Base-by-base conservation (phyloP, 2,113 vertebrate genomes). In the Clarias gariepinus region DNA sequence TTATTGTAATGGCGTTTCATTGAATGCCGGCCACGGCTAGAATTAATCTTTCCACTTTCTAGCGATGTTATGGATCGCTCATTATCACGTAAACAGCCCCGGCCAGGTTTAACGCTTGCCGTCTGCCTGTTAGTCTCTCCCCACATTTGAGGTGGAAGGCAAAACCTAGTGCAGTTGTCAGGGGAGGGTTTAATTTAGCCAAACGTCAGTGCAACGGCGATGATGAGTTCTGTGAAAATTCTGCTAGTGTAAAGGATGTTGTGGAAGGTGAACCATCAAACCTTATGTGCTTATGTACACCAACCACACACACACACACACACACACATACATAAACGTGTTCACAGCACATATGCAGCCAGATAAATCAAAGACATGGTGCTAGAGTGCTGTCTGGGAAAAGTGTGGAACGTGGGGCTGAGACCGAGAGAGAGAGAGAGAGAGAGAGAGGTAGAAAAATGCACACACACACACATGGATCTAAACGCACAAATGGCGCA, bases 351-450 rank as follows among this genome's bases (percentile, higher is more conserved):
- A 91, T 91, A 63, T 88, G 90, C 91, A 89, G 88, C 78, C 87
- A 89, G 92, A 94, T 94, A 93, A 94, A 94, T 94, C 92, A 95
- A 78, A 88, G 89, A 86, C 85, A 85, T 19, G 85, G 36, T 78
- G 84, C 63, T 78, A 55, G 57, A 64, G 73, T 18, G 55, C 55
- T 60, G 88, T 86, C 85, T 74, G 79, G 18, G 82, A 77, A 68
- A 84, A 41, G 76, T 78, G 76, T 64, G 63, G 55, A 71, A 63
- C 2, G 76, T 23, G 47, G 64, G 3, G 64, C 57, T 78, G 69
- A 83, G 78, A 41, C 53, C 11, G 61, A 81, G n/a, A 86, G 41
- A 53, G 58, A 76, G n/a, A 57, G 55, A 74, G 21, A 85, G 28
- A 85, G 19, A 61, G 53, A 41, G 36, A 64, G 60, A 79, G 19